phyloP scores from a whole-genome alignment of 2,797 vertebrate species.

The Aulostomus chinensis region DNA sequence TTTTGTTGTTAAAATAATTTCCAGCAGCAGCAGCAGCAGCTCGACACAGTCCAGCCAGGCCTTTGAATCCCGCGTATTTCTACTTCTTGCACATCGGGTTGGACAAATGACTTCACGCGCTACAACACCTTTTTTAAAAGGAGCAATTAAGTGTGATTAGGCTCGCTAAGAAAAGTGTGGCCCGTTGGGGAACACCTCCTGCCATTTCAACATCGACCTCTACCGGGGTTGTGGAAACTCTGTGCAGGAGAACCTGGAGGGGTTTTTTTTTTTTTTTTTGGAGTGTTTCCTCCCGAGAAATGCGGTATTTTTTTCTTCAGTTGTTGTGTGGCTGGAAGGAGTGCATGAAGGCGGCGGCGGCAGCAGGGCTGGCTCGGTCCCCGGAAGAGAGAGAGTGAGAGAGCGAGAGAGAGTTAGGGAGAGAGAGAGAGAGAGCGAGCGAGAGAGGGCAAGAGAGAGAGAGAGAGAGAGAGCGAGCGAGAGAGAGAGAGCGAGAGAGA shows the following conservation, averaged over 20 bases:
- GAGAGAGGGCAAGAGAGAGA: too few relatives aligned
- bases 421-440: too few relatives aligned
- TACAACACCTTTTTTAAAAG: conserved; percentile 67
- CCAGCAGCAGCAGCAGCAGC: too few relatives aligned
- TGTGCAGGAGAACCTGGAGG: conserved; percentile 45
- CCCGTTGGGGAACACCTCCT: conserved; percentile 72
- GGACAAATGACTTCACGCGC: conserved; percentile 69
- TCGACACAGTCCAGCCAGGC: conserved; percentile 13
- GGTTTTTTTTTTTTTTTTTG: conserved; percentile 18
- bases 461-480: too few relatives aligned
- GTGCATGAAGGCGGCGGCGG: conserved; percentile 34
- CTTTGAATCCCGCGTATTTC: conserved; percentile 21
- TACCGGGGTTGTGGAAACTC: conserved; percentile 70
- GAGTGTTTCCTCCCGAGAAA: conserved; percentile 62
- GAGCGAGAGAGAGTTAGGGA: too few relatives aligned
- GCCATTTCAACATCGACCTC: conserved; percentile 77
- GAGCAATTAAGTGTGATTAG: conserved; percentile 79
- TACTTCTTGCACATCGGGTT: conserved; percentile 42
- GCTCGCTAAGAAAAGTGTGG: conserved; percentile 68
- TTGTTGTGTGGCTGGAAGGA: conserved; percentile 51
- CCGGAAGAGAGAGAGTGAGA: conserved; percentile 42
- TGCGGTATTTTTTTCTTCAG: conserved; percentile 48
- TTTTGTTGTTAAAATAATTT: too few relatives aligned
- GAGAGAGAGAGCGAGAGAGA: too few relatives aligned
- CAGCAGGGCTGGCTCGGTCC: conserved; percentile 17